Conservation (phyloP, 2,797 vertebrate genomes). For the Arnoldichthys spilopterus region DNA sequence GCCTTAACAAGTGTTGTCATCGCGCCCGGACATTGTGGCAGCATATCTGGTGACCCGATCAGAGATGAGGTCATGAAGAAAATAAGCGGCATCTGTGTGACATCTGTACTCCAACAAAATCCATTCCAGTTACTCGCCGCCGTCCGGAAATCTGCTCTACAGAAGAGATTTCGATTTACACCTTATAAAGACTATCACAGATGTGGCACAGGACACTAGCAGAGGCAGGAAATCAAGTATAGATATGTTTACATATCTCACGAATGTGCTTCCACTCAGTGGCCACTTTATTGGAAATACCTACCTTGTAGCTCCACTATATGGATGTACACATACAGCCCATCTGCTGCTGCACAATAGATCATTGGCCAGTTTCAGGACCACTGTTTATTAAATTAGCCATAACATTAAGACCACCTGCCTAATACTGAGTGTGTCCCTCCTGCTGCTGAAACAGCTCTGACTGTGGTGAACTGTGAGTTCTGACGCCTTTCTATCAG, state of each 20-base stretch:
- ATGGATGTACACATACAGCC: too few relatives aligned
- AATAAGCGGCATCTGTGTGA: slow-evolving; percentile 16
- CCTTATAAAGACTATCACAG: background rate
- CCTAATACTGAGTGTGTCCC: too few relatives aligned
- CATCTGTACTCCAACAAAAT: slow-evolving; percentile 2
- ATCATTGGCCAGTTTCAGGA: too few relatives aligned
- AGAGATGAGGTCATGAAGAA: slow-evolving; percentile 12
- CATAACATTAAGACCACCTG: too few relatives aligned
- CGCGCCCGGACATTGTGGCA: background rate
- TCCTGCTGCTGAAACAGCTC: too few relatives aligned
- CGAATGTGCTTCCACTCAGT: too few relatives aligned
- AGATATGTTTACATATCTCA: background rate
- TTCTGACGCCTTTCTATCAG: too few relatives aligned
- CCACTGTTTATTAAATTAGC: too few relatives aligned
- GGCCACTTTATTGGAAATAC: too few relatives aligned
- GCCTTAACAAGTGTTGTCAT: slow-evolving; percentile 1
- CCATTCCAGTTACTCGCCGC: background rate
- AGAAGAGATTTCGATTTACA: background rate
- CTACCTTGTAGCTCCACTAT: too few relatives aligned
- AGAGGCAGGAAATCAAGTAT: background rate
- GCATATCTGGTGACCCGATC: background rate
- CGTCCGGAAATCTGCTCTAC: background rate
- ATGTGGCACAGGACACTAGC: background rate
- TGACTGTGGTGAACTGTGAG: too few relatives aligned
- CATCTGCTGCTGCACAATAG: background rate